Evolutionary conservation across 2,113 vertebrate genomes (phyloP).

Genomic region (Pterophyllum scalare): DNA sequence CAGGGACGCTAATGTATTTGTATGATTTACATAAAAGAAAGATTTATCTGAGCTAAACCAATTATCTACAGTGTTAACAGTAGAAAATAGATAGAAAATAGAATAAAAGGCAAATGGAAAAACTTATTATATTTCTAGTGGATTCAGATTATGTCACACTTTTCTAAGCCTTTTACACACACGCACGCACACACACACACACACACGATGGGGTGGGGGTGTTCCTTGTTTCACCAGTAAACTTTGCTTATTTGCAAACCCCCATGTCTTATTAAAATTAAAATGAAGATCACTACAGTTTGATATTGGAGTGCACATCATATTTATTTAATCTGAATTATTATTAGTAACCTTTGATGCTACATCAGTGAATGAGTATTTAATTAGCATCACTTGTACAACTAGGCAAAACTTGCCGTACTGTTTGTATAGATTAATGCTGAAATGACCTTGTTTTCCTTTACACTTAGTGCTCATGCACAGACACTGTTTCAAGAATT

Average conservation of each 20-base stretch:
- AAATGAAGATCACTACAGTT: neutral
- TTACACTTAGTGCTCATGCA: neutral
- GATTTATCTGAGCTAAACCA: neutral
- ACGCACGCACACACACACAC: no score
- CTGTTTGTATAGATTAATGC: neutral
- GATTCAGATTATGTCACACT: slow-evolving; percentile 7
- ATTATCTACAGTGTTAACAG: neutral
- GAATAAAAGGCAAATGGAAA: neutral
- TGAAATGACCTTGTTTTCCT: neutral
- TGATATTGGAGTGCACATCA: neutral
- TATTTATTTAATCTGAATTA: neutral
- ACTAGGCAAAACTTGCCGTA: neutral
- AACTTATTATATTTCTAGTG: neutral
- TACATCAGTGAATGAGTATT: neutral
- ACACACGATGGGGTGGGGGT: neutral
- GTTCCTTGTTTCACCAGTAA: slow-evolving; percentile 1
- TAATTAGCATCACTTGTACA: neutral
- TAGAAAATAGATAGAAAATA: slow-evolving; percentile 2
- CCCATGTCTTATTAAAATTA: neutral
- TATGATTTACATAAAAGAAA: neutral
- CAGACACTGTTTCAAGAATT: neutral
- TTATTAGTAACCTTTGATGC: neutral
- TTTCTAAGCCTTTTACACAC: neutral
- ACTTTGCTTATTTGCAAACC: neutral
- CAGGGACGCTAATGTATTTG: neutral